Base-by-base conservation (phyloP, 2,888 invertebrate species). In the Caenorhabditis sp. region DNA sequence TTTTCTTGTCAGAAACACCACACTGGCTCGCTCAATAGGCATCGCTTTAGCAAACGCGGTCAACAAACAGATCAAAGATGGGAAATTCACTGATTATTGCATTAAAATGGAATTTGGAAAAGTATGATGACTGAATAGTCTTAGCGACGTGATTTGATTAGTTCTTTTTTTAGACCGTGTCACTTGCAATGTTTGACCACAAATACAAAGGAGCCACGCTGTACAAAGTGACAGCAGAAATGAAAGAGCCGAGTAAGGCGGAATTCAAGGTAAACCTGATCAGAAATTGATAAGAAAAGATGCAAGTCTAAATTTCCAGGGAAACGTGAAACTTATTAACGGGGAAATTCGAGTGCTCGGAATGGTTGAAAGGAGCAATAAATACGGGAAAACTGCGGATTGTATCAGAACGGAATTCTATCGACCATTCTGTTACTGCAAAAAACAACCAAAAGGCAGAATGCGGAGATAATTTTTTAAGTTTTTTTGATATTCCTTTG, bases 351-450 rank as follows among this genome's bases (percentile, higher is more conserved):
- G 35, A 35, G 71, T 81, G 2, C 20, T 76, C 2, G 81, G 81
- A 3, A 76, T 65, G 58, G 64, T 81, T 6, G 76, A 81, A 18
- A n/a, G 81, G 5, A 81, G 58, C 24, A 76, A 76, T 60, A 58
- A 61, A 37, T 81, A 81, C n/a, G 81, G 81, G 0, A 76, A 81
- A 40, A 81, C 81, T 2, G 81, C 81, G 3, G 61, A 81, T 22
- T 81, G 81, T n/a, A 60, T 81, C 6, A 65, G 20, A 11, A 44
- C 69, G 6, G 76, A 76, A 15, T 56, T 37, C 26, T 68, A 65
- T 26, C 28, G 81, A 22, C 81, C 81, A 1, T 81, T 76, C 53
- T 81, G 80, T 65, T 70, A 76, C 53, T 80, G 80, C 47, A 76
- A 50, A 55, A 72, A 70, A 1, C 69, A 70, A 24, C 18, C n/a